phyloP scores from a whole-genome alignment of 2,113 vertebrate species.

The Oryzias javanicus region DNA sequence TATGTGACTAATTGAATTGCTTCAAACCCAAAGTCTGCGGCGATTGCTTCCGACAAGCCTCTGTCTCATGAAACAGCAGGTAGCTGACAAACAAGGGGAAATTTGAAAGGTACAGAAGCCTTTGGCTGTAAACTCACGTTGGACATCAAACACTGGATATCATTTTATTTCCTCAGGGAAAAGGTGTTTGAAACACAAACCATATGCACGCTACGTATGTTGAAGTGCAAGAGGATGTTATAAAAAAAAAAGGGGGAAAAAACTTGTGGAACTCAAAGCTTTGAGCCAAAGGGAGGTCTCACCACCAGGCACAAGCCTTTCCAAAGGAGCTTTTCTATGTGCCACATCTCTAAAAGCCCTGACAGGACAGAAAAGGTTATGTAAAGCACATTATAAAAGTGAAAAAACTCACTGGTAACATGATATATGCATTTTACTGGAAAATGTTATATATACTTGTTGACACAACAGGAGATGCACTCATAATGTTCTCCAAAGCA shows the following conservation, averaged over 20 bases:
- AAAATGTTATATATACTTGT: constrained; percentile 60
- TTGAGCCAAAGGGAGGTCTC: constrained; percentile 48
- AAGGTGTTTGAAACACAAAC: constrained; percentile 67
- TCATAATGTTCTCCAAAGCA: constrained; percentile 47
- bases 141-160: constrained; percentile 80
- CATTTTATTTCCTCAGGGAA: constrained; percentile 70
- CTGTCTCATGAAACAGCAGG: constrained; percentile 79
- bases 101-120: constrained; percentile 72
- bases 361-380: constrained; percentile 53
- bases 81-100: constrained; percentile 77
- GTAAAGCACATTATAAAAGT: constrained; percentile 69
- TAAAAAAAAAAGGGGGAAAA: constrained; percentile 16
- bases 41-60: constrained; percentile 73
- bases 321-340: constrained; percentile 17
- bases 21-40: constrained; percentile 73
- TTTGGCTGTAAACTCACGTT: constrained; percentile 78
- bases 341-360: constrained; percentile 25
- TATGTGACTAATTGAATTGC: constrained; percentile 76
- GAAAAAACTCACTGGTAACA: constrained; percentile 57
- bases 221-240: constrained; percentile 44
- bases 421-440: constrained; percentile 57
- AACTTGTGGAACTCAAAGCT: constrained; percentile 56
- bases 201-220: constrained; percentile 59
- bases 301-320: constrained; percentile 22
- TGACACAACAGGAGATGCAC: constrained; percentile 66